phyloP scores from a whole-genome alignment of 2,888 invertebrate species.

The Epistrophe eligans region DNA sequence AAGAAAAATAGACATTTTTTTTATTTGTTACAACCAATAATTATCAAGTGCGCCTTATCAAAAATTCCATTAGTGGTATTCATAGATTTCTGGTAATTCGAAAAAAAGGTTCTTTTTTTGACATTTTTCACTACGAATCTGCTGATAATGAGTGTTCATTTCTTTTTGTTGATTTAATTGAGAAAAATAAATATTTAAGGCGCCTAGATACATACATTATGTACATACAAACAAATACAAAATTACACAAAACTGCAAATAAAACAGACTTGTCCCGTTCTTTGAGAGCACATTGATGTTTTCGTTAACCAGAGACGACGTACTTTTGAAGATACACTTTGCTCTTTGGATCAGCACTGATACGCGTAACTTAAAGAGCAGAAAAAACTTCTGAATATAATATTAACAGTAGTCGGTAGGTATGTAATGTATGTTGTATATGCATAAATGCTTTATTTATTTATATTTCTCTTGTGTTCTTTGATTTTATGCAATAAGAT shows the following conservation, averaged over 20 bases:
- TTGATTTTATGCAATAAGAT: neutral
- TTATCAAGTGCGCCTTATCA: slow-evolving; percentile 39
- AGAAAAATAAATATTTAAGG: slow-evolving; percentile 48
- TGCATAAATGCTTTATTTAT: neutral
- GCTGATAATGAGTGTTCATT: slow-evolving; percentile 51
- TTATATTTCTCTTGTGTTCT: slow-evolving; percentile 2
- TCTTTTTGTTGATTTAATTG: slow-evolving; percentile 45
- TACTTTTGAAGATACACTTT: slow-evolving; percentile 70
- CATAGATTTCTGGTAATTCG: slow-evolving; percentile 11
- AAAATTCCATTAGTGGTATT: slow-evolving; percentile 31
- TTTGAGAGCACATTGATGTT: slow-evolving; percentile 52
- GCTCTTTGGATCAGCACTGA: slow-evolving; percentile 69
- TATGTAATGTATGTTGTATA: neutral
- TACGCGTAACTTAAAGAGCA: slow-evolving; percentile 46
- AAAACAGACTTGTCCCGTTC: slow-evolving; percentile 43
- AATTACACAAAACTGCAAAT: slow-evolving; percentile 54
- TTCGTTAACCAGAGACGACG: slow-evolving; percentile 54
- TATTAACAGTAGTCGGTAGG: slow-evolving; percentile 18
- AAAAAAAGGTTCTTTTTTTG: slow-evolving; percentile 32
- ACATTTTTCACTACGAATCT: slow-evolving; percentile 48
- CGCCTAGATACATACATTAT: slow-evolving; percentile 51
- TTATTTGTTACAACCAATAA: slow-evolving; percentile 8
- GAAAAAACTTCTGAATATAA: slow-evolving; percentile 49
- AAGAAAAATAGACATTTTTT: slow-evolving; percentile 18
- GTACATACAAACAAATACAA: slow-evolving; percentile 1